phyloP scores from a whole-genome alignment of 2,888 invertebrate genomes.

The Aphodius granarius region DNA sequence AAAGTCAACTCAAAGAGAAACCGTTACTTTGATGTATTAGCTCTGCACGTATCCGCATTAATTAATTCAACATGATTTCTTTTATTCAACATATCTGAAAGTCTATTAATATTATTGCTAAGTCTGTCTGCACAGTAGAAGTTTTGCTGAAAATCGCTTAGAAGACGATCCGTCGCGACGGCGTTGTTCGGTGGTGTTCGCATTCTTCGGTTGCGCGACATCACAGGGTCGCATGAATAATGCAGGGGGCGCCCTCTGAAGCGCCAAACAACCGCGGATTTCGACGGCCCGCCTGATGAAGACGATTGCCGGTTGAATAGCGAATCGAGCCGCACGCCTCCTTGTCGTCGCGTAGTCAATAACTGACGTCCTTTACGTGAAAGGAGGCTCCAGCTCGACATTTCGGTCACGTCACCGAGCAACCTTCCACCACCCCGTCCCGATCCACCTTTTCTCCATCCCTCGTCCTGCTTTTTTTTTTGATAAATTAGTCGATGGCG shows the following conservation, averaged over 20 bases:
- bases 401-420: not conserved
- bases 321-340: not conserved
- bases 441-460: not conserved
- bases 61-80: not conserved
- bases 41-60: not conserved
- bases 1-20: not conserved
- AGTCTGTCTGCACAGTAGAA: not conserved
- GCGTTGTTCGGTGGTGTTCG: not conserved
- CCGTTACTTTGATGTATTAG: not conserved
- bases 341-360: not conserved
- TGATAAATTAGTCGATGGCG: not conserved
- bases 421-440: not conserved
- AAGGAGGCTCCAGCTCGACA: not conserved
- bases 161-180: not conserved
- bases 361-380: not conserved
- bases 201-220: not conserved
- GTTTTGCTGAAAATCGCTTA: not conserved
- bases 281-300: not conserved
- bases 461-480: not conserved
- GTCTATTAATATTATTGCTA: too few relatives aligned
- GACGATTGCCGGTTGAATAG: not conserved
- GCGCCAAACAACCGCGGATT: not conserved
- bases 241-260: not conserved
- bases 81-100: not conserved
- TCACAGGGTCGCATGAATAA: not conserved